Evolutionary conservation across 2,888 invertebrate species (phyloP), one percentile per base, ranked within the genome.

Genomic region (Chromoteleia sp.): DNA sequence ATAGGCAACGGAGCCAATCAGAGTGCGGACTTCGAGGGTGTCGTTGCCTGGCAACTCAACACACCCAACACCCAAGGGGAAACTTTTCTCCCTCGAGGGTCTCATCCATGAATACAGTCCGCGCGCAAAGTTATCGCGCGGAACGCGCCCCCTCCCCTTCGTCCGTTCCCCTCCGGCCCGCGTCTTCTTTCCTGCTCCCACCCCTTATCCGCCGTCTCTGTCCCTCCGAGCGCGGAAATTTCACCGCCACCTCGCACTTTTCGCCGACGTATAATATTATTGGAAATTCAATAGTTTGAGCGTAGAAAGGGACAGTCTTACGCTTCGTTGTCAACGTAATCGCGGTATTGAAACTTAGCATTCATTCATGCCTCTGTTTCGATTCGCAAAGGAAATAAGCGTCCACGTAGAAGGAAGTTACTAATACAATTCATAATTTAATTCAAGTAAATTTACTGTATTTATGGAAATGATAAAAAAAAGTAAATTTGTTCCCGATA

Each of bases 31-130:
- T 73, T 74, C 45, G 84, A 83, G 84, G 85, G 84, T 86, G 84
- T 88, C 87, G 91, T 91, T 90, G 91, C 91, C 87, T 86, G 86
- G 91, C 91, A 91, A 91, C 91, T 70, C 78, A 78, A 75, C 75
- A 81, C 83, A 76, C 82, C 82, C 82, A 83, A 85, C 85, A 85
- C 85, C 82, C 84, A 78, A 85, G 85, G 85, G 84, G 85, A 84
- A 84, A 85, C 84, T 84, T 85, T 84, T 83, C 84, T 84, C 84
- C 78, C 84, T 83, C 84, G 58, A 73, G 83, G 68, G 81, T 79
- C 74, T 79, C 81, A 83, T 81, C 83, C 83, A 68, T 75, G 65
- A 81, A 82, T 82, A 82, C 82, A 82, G 82, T 82, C 82, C 78
- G 82, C 70, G 67, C 71, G 75, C 68, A 82, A 82, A 78, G 82